phyloP scores from a whole-genome alignment of 2,888 invertebrate genomes.

The Eugnorisma glareosa region DNA sequence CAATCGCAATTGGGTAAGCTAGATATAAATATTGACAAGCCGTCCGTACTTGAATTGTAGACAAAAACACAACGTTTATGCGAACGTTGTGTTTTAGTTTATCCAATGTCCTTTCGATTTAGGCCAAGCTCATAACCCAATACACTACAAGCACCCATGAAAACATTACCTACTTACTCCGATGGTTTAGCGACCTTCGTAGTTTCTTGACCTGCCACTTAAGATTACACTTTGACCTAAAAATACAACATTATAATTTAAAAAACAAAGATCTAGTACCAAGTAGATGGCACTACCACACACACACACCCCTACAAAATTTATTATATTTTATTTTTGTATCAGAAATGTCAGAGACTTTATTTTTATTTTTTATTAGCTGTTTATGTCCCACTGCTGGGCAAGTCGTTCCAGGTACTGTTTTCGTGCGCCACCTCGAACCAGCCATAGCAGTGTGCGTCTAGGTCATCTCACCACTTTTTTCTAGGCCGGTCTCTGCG shows the following conservation, averaged over 20 bases:
- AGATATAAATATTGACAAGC: background rate
- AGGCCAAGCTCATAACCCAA: conserved; percentile 27
- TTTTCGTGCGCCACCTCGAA: too few relatives aligned
- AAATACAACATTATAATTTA: background rate
- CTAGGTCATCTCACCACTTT: too few relatives aligned
- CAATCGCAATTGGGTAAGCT: background rate
- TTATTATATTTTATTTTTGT: background rate
- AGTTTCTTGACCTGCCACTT: conserved; percentile 1
- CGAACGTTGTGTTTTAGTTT: too few relatives aligned
- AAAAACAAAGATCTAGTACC: background rate
- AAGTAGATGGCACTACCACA: background rate
- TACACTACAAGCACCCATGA: conserved; percentile 14
- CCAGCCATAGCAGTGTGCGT: too few relatives aligned
- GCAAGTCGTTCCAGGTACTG: too few relatives aligned
- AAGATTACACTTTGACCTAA: background rate
- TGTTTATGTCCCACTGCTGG: too few relatives aligned
- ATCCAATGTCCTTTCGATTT: conserved; percentile 32
- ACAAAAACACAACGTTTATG: conserved; percentile 6
- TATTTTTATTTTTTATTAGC: too few relatives aligned
- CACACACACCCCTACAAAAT: too few relatives aligned
- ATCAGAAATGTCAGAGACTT: too few relatives aligned
- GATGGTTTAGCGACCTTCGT: background rate
- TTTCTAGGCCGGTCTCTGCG: too few relatives aligned
- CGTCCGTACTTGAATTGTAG: background rate
- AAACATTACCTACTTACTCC: conserved; percentile 3